Conservation (phyloP, 1,140 invertebrate species). For the Neomicropteryx cornuta region DNA sequence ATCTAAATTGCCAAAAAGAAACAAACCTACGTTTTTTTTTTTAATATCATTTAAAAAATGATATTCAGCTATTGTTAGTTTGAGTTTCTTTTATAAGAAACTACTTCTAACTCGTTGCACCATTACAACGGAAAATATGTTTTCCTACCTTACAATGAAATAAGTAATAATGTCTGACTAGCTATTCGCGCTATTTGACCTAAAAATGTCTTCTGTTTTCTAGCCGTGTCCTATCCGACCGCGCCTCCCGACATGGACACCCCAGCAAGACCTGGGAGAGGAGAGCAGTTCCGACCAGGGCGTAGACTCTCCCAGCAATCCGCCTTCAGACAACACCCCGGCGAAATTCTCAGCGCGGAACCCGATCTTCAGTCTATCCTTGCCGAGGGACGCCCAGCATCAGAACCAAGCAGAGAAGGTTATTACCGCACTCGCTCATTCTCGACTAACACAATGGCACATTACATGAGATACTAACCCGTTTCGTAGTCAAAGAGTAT, state of each 20-base stretch:
- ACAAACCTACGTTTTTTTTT: too few relatives aligned
- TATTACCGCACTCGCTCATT: background rate
- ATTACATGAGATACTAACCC: constrained; percentile 7
- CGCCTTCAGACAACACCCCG: constrained; percentile 32
- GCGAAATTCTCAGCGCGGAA: constrained; percentile 50
- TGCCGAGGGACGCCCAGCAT: constrained; percentile 49
- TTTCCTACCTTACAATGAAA: too few relatives aligned
- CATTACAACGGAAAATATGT: too few relatives aligned
- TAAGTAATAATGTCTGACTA: too few relatives aligned
- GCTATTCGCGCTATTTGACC: too few relatives aligned
- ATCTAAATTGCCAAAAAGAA: too few relatives aligned
- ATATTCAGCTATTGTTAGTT: too few relatives aligned
- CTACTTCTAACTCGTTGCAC: too few relatives aligned
- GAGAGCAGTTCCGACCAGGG: constrained; percentile 53
- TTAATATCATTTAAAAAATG: too few relatives aligned
- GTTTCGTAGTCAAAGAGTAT: constrained; percentile 36
- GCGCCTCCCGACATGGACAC: constrained; percentile 52
- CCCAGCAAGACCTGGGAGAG: constrained; percentile 64
- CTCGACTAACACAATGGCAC: background rate
- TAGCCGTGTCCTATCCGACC: constrained; percentile 12
- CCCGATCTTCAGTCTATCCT: constrained; percentile 60
- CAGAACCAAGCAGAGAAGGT: constrained; percentile 12
- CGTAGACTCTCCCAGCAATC: constrained; percentile 26
- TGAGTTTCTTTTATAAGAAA: too few relatives aligned
- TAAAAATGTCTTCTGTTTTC: constrained; percentile 1